A percentile compares a stretch with the other conserved stretches of the same genome.
Conservation (phyloP, 1,140 invertebrate species). For the Hormaphis cornu region DNA sequence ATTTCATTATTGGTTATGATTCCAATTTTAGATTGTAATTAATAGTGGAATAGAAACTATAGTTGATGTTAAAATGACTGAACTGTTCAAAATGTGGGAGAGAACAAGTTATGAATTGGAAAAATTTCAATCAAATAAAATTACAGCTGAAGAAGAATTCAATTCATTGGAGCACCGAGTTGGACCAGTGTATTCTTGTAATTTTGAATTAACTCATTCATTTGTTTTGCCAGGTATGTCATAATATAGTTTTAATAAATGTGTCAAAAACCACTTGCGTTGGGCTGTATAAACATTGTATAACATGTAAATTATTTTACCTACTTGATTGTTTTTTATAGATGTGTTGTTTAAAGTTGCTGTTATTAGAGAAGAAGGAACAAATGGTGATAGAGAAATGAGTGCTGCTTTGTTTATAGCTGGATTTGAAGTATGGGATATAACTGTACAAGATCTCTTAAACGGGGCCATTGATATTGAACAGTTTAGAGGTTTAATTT, state of each 20-base stretch:
- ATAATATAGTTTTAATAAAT: neutral
- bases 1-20: neutral
- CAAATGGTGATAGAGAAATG: conserved; percentile 96
- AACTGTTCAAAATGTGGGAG: conserved; percentile 79
- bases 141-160: conserved; percentile 72
- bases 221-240: conserved; percentile 39
- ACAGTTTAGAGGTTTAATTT: conserved; percentile 77
- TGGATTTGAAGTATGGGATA: conserved; percentile 86
- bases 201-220: conserved; percentile 58
- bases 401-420: conserved; percentile 81
- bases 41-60: conserved; percentile 51
- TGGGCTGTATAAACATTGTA: too few relatives aligned
- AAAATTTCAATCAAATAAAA: conserved; percentile 65
- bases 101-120: conserved; percentile 89
- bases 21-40: conserved; percentile 47
- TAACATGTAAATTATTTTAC: neutral
- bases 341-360: conserved; percentile 61
- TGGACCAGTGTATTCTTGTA: conserved; percentile 50
- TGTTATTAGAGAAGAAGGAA: conserved; percentile 91
- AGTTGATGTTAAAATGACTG: conserved; percentile 54
- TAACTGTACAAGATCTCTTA: conserved; percentile 83
- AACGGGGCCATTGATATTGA: conserved; percentile 59
- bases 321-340: conserved; percentile 33
- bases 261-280: neutral
- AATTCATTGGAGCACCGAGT: conserved; percentile 48